phyloP scores from a whole-genome alignment of 1,140 invertebrate species.

The Bombus breviceps region DNA sequence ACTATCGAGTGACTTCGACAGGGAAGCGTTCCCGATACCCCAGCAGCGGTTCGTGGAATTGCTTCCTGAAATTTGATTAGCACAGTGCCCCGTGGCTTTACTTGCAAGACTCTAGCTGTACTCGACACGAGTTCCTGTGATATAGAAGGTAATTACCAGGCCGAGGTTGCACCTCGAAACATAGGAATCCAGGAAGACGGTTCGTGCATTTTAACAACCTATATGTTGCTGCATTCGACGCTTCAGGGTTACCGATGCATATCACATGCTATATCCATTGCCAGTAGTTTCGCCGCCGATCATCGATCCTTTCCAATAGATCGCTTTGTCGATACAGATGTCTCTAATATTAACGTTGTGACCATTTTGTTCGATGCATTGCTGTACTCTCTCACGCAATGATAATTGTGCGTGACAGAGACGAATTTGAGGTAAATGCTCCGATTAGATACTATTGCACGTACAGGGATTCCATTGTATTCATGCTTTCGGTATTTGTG shows the following conservation, averaged over 20 bases:
- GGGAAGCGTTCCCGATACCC: not conserved
- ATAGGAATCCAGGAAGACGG: conserved; percentile 5
- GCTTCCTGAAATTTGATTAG: conserved; percentile 47
- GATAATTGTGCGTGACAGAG: not conserved
- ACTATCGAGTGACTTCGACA: conserved; percentile 1
- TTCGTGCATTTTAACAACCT: conserved; percentile 27
- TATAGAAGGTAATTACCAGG: conserved; percentile 53
- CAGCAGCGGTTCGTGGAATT: not conserved
- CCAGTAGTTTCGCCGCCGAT: not conserved
- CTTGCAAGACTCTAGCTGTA: conserved; percentile 36
- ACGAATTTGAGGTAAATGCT: not conserved
- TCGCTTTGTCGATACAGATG: conserved; percentile 1
- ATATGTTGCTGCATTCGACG: not conserved
- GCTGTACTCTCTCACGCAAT: not conserved
- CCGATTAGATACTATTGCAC: not conserved
- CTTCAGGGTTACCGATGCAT: too few species aligned
- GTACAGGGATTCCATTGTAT: not conserved
- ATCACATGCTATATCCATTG: not conserved
- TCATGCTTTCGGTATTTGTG: not conserved
- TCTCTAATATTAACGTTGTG: not conserved
- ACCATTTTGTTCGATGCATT: not conserved
- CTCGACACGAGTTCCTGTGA: conserved; percentile 10
- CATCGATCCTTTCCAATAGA: conserved; percentile 11
- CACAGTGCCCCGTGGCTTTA: conserved; percentile 20
- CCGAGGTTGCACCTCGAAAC: conserved; percentile 49